Evolutionary conservation across 1,140 invertebrate genomes (phyloP), one percentile per base, ranked within the genome.

Genomic region (Pseudomyrmex dendroicus): DNA sequence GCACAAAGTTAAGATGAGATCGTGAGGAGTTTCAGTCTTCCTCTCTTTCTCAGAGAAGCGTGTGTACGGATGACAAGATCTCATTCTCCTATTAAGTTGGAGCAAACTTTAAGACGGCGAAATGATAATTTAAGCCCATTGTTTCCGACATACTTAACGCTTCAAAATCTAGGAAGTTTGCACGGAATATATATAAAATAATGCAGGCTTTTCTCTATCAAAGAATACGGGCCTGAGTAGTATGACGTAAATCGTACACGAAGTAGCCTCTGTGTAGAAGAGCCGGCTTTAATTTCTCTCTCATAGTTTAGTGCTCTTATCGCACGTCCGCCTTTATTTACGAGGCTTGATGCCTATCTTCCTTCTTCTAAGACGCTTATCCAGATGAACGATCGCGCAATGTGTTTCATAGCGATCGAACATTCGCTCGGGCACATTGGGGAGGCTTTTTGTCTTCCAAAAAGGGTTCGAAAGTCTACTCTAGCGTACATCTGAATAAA

Each of bases 241-340:
- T 52, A 62, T 59, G 54, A 78, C 15, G 35, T 70, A 70, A 78
- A 78, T 13, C 66, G 35, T 76, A 66, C 17, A 13, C 15, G 48
- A 78, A 70, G 54, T 44, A 70, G 64, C 25, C 20, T 78, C 64
- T 70, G 35, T 25, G 44, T 48, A 78, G 44, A 15, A 46, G 35
- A 78, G 64, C 44, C 54, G 59, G 67, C 63, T 78, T 78, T 78
- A 78, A 78, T 70, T 78, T 59, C 44, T 12, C 44, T 78, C 64
- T 70, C 64, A 57, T 68, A 64, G 46, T 22, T 63, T 17, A 63
- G n/a, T 54, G 10, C 59, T 74, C 61, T 64, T 76, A 76, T 76
- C 73, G 61, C n/a, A 66, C 48, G 73, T 76, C 73, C 54, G 25
- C n/a, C 63, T 76, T 35, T 64, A 78, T 78, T 70, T 78, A 78